Base-by-base conservation (phyloP, 2,888 invertebrate genomes). In the Crematogaster levior region DNA sequence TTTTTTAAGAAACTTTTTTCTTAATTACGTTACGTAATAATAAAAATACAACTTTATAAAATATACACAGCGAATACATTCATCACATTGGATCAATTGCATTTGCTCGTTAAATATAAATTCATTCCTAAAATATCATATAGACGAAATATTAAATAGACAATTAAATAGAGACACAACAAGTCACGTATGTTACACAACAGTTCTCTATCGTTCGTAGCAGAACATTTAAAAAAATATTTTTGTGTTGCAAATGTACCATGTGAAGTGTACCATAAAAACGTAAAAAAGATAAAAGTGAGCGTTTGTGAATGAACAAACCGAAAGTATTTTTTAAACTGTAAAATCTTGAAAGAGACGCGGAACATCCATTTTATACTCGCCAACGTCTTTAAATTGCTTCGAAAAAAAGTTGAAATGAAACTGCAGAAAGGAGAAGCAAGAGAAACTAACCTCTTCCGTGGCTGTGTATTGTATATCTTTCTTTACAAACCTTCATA, bases 401-500 rank as follows among this genome's bases (percentile, higher is more conserved):
- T 24, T 48, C 53, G 30, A 63, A 74, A 61, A 48, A 63, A 51
- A 66, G 43, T 77, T 24, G n/a, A n/a, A n/a, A 53, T 18, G 63
- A 40, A 40, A 51, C 51, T 82, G 30, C 24, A 46, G 21, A 58
- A 34, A 18, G 60, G 34, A 43, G 21, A 40, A 68, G 3, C 24
- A 24, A 75, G 24, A 56, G 58, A 63, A 73, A 74, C 60, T 61
- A 74, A 79, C 37, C 30, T 79, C 70, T 68, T 58, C 34, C 34
- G 12, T 4, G 7, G 12, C 27, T 30, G 40, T 53, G n/a, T n/a
- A n/a, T n/a, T 53, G 51, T 63, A 10, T 37, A 15, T 53, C 43
- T 63, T 34, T 51, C n/a, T 75, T 63, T 63, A 61, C 24, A 18
- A 4, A 2, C 3, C 30, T 77, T 77, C 66, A 53, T 43, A 56